Evolutionary conservation across 2,113 vertebrate genomes (phyloP).

Genomic region (Solea solea): DNA sequence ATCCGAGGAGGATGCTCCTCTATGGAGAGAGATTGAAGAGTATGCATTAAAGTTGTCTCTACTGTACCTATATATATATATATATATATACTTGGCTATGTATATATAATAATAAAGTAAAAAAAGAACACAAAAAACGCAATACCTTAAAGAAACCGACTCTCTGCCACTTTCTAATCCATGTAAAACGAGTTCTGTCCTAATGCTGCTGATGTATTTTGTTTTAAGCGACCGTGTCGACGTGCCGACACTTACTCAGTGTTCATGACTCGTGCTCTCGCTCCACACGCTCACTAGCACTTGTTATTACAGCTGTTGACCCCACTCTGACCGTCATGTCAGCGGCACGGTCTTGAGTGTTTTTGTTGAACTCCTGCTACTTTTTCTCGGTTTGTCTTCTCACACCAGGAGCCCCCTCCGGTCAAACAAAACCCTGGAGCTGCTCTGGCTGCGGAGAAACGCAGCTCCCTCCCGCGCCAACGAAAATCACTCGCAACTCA

Average conservation of each 20-base stretch:
- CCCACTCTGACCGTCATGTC: conserved; percentile 45
- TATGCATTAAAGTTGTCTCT: too few species aligned
- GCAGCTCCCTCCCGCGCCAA: conserved; percentile 2
- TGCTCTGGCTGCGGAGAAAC: conserved; percentile 15
- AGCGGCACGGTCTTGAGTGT: conserved; percentile 46
- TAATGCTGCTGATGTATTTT: too few species aligned
- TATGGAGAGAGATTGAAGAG: too few species aligned
- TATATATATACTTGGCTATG: too few species aligned
- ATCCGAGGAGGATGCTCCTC: too few species aligned
- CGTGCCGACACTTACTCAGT: neutral
- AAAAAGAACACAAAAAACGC: too few species aligned
- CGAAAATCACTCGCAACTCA: neutral
- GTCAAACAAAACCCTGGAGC: conserved; percentile 38
- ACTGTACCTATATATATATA: too few species aligned
- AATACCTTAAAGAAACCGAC: too few species aligned
- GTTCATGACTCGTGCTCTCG: neutral
- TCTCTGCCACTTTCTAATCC: too few species aligned
- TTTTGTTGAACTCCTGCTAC: conserved; percentile 42
- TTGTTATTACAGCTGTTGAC: conserved; percentile 70
- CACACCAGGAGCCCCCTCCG: conserved; percentile 40
- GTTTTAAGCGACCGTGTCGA: too few species aligned
- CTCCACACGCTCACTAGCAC: conserved; percentile 17
- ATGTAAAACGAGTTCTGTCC: too few species aligned
- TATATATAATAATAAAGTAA: too few species aligned
- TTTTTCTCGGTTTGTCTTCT: conserved; percentile 56